Base-by-base conservation (phyloP, 2,888 invertebrate species). In the Spodoptera exigua region DNA sequence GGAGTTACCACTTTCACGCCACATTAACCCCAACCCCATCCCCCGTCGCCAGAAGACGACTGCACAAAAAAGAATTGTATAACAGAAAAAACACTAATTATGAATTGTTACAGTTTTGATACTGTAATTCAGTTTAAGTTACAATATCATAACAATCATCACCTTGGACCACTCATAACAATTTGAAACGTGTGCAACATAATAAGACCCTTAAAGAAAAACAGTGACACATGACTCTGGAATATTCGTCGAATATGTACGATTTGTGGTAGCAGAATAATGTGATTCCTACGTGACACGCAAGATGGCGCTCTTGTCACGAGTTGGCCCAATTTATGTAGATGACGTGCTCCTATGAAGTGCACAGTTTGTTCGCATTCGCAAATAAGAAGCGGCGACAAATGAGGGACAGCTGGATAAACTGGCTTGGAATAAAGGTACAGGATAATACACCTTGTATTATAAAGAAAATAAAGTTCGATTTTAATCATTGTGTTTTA, bases 301-400 rank as follows among this genome's bases (percentile, higher is more conserved):
- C 59, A 64, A 62, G 64, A 74, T 58, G 68, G 75, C 55, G 61
- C 52, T 49, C 39, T 54, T 72, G 64, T 72, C 78, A 77, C 76
- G 78, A 58, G 21, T 47, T 54, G 60, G 76, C 73, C 74, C 78
- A 81, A 84, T 85, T 82, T 84, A 83, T 83, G 82, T 79, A 74
- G 74, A 78, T 81, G 77, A 82, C 83, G 82, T 81, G 79, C 69
- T 65, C 43, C 35, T 64, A 59, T 63, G 57, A 61, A 69, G 61
- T 61, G 75, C 69, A 68, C 75, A 71, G 56, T 68, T 51, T 56
- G 39, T 48, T 35, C 52, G 37, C 34, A 51, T 39, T 67, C 16
- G 18, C 64, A 58, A 73, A 60, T 76, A 73, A 61, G 55, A 43
- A 46, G 16, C 21, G 27, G 47, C 13, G 54, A 16, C 14, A 37